Percentiles rank a stretch among this genome's conserved stretches.
Conservation (phyloP, 2,888 invertebrate species). For the Alloscopus bannaensis region DNA sequence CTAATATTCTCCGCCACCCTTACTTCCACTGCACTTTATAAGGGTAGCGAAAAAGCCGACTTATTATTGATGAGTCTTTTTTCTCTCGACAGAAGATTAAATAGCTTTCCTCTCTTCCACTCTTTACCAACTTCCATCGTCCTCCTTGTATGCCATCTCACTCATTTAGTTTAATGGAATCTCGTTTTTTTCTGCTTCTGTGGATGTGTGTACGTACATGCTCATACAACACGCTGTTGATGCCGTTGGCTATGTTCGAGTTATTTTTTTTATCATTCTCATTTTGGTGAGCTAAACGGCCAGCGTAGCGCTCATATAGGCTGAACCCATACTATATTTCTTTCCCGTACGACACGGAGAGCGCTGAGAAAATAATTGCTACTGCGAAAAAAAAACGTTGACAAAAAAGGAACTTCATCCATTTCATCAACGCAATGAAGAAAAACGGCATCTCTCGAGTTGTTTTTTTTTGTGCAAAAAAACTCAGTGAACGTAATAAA, state of each 20-base stretch:
- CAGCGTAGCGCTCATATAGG: too few species aligned
- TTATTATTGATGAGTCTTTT: slow-evolving; percentile 51
- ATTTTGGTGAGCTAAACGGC: background rate
- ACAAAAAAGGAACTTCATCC: slow-evolving; percentile 17
- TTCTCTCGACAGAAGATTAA: slow-evolving; percentile 20
- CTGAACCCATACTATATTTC: too few species aligned
- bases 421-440: background rate
- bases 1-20: slow-evolving; percentile 2
- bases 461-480: slow-evolving; percentile 6
- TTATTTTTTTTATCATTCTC: background rate
- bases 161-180: slow-evolving; percentile 56
- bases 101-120: slow-evolving; percentile 13
- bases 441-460: slow-evolving; percentile 15
- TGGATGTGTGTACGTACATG: background rate
- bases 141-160: slow-evolving; percentile 32
- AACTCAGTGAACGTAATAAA: slow-evolving; percentile 21
- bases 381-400: background rate
- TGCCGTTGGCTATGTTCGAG: slow-evolving; percentile 5
- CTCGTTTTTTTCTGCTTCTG: slow-evolving; percentile 8
- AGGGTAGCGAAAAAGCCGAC: too few species aligned
- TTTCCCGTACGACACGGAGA: too few species aligned
- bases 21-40: too few species aligned
- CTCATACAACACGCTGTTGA: background rate
- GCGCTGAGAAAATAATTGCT: slow-evolving; percentile 10
- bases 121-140: background rate